phyloP scores from a whole-genome alignment of 2,113 vertebrate genomes.

The Lasiurus borealis region DNA sequence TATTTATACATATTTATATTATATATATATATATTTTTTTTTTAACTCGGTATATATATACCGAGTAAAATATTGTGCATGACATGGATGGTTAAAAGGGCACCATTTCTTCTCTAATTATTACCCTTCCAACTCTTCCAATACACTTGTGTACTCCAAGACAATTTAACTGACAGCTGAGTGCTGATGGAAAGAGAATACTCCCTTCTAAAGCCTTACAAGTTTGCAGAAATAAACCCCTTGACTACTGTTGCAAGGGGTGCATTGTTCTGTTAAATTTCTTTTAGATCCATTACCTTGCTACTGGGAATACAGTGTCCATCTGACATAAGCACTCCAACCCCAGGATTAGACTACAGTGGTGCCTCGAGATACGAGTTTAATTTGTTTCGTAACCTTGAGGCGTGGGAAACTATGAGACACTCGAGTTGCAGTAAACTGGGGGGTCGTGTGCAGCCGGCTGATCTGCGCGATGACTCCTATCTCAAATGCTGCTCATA shows the following conservation, averaged over 20 bases:
- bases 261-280: conserved; percentile 66
- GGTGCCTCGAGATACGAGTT: no score
- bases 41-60: no score
- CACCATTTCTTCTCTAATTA: conserved; percentile 51
- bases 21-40: no score
- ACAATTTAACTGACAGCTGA: conserved; percentile 62
- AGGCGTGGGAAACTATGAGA: no score
- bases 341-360: neutral
- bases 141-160: conserved; percentile 1
- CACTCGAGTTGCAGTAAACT: no score
- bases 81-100: conserved; percentile 52
- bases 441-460: no score
- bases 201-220: neutral
- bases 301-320: conserved; percentile 61
- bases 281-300: conserved; percentile 52
- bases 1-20: no score
- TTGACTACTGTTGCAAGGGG: conserved; percentile 58
- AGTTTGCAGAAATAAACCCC: conserved; percentile 24
- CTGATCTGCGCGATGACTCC: no score
- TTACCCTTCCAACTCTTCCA: conserved; percentile 36
- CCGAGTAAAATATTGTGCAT: neutral
- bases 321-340: conserved; percentile 43
- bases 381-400: no score
- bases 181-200: neutral
- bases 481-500: no score